A percentile compares a stretch with the other conserved stretches of the same genome.
phyloP scores from a whole-genome alignment of 2,113 vertebrate genomes.

The Maccullochella peelii region DNA sequence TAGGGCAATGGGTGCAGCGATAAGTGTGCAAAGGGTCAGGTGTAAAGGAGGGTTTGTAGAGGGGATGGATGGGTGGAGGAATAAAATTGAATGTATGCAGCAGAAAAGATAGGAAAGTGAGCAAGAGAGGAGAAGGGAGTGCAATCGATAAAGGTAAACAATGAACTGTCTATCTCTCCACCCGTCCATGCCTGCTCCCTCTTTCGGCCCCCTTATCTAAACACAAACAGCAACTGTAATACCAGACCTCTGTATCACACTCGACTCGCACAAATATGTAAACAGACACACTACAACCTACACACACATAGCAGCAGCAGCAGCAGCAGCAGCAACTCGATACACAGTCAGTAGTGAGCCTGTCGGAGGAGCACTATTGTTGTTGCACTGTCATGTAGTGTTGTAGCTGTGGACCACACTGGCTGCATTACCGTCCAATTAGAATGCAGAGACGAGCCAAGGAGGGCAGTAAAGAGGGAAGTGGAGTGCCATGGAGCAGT shows the following conservation, averaged over 20 bases:
- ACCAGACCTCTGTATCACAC: slow-evolving; percentile 45
- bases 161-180: slow-evolving; percentile 60
- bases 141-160: slow-evolving; percentile 77
- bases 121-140: slow-evolving; percentile 22
- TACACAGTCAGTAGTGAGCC: slow-evolving; percentile 40
- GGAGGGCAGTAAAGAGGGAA: slow-evolving; percentile 60
- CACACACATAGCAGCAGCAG: slow-evolving; percentile 28
- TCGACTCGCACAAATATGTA: slow-evolving; percentile 37
- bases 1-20: slow-evolving; percentile 48
- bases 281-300: slow-evolving; percentile 33
- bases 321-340: slow-evolving; percentile 33
- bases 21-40: slow-evolving; percentile 62
- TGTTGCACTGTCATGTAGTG: slow-evolving; percentile 68
- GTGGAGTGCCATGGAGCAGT: slow-evolving; percentile 54
- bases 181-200: slow-evolving; percentile 33
- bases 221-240: slow-evolving; percentile 73
- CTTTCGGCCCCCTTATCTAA: slow-evolving; percentile 53
- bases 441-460: slow-evolving; percentile 70
- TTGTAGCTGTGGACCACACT: slow-evolving; percentile 71
- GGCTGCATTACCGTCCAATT: slow-evolving; percentile 75
- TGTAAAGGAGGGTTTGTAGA: slow-evolving; percentile 44
- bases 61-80: slow-evolving; percentile 13
- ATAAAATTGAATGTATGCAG: slow-evolving; percentile 28
- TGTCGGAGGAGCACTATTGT: slow-evolving; percentile 51
- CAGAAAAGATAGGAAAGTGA: slow-evolving; percentile 35